phyloP scores from a whole-genome alignment of 2,113 vertebrate genomes.

The Neopipo cinnamomea region DNA sequence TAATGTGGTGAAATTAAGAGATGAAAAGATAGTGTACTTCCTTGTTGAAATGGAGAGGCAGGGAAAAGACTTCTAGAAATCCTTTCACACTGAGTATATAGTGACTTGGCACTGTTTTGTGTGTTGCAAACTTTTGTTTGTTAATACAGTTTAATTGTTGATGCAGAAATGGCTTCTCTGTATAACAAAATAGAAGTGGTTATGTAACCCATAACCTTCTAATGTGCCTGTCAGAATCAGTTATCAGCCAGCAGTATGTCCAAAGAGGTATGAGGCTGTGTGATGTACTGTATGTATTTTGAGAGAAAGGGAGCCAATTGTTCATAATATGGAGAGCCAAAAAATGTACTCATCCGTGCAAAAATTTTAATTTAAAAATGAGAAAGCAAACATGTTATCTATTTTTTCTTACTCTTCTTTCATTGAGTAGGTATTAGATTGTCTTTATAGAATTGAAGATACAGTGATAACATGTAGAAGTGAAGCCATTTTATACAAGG shows the following conservation, averaged over 20 bases:
- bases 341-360: not conserved
- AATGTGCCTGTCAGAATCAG: constrained; percentile 42
- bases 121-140: constrained; percentile 60
- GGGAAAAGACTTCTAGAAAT: constrained; percentile 32
- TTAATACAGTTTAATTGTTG: constrained; percentile 56
- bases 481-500: not conserved
- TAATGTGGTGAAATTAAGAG: not conserved
- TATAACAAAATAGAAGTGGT: constrained; percentile 42
- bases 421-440: not conserved
- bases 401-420: constrained; percentile 42
- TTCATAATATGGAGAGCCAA: constrained; percentile 44
- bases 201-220: constrained; percentile 33
- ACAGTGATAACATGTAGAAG: not conserved
- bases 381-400: constrained; percentile 11
- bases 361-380: constrained; percentile 59
- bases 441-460: not conserved
- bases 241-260: constrained; percentile 48
- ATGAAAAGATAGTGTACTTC: constrained; percentile 19
- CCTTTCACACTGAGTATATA: constrained; percentile 26
- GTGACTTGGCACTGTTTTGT: constrained; percentile 47
- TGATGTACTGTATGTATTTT: constrained; percentile 60
- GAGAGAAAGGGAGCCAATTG: constrained; percentile 63
- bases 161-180: constrained; percentile 45
- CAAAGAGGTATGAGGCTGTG: constrained; percentile 12
- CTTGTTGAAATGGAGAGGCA: not conserved